Conservation (phyloP, 2,797 vertebrate species). For the Vireo griseus region DNA sequence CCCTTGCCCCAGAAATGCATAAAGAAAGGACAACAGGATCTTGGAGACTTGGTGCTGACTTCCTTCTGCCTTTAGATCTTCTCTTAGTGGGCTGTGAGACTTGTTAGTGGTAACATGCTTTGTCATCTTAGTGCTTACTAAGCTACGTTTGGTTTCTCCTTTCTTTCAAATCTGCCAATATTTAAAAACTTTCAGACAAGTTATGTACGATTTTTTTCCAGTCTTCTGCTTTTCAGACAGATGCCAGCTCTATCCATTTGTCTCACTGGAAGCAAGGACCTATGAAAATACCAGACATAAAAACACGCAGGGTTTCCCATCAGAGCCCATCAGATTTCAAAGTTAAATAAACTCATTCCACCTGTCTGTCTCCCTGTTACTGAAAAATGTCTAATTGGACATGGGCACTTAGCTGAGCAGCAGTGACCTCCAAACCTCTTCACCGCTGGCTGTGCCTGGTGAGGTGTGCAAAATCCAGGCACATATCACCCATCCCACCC, state of each 20-base stretch:
- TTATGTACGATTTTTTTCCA: not conserved
- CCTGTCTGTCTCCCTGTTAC: not conserved
- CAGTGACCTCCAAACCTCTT: not conserved
- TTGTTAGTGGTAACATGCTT: not conserved
- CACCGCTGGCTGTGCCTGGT: fast-evolving
- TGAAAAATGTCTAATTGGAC: not conserved
- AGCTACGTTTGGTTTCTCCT: fast-evolving
- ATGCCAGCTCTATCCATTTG: not conserved
- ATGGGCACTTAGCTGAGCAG: not conserved
- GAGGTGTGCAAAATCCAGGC: fast-evolving
- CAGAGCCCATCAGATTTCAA: not conserved
- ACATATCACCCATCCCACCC: not conserved
- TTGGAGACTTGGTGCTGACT: not conserved
- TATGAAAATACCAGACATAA: not conserved
- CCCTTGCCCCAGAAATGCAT: not conserved
- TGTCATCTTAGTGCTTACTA: not conserved
- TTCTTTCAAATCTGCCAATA: not conserved
- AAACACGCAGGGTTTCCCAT: not conserved
- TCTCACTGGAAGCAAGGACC: not conserved
- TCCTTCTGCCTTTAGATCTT: not conserved
- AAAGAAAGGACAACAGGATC: not conserved
- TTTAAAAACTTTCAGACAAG: not conserved
- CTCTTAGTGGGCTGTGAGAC: not conserved
- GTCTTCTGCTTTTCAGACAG: not conserved
- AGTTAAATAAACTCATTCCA: not conserved